Conservation (phyloP, 2,888 invertebrate species). For the Drosophila mimetica region DNA sequence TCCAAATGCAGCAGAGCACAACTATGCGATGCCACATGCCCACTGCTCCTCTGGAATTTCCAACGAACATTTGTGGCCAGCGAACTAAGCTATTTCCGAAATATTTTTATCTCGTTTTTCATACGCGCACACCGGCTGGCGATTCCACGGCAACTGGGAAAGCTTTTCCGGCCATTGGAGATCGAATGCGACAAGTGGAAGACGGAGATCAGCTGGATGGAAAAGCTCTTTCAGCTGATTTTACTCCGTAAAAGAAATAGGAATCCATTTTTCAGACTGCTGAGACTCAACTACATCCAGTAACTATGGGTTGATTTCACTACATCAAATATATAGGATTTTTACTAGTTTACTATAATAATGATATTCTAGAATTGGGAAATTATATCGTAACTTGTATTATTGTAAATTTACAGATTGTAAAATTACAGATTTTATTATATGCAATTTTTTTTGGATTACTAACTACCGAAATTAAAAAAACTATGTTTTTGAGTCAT, state of each 20-base stretch:
- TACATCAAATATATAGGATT: too few species aligned
- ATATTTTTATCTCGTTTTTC: slow-evolving; percentile 25
- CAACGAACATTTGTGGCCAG: slow-evolving; percentile 18
- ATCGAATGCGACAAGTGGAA: slow-evolving; percentile 21
- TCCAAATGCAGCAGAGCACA: slow-evolving; percentile 57
- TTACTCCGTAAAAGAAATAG: not conserved
- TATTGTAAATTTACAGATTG: too few species aligned
- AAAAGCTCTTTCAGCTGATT: slow-evolving; percentile 32
- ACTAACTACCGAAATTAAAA: too few species aligned
- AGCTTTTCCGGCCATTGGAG: slow-evolving; percentile 21
- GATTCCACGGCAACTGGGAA: slow-evolving; percentile 22
- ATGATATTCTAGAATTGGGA: too few species aligned
- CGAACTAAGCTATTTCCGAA: slow-evolving; percentile 43
- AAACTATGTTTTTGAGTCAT: too few species aligned
- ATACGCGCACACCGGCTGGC: slow-evolving; percentile 9
- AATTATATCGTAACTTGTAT: too few species aligned
- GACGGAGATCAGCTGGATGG: slow-evolving; percentile 23
- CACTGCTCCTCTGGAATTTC: slow-evolving; percentile 37
- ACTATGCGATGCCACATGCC: slow-evolving; percentile 59
- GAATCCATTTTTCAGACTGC: not conserved
- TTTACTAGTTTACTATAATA: too few species aligned
- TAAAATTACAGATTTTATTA: too few species aligned
- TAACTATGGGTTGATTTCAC: too few species aligned
- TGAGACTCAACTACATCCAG: too few species aligned
- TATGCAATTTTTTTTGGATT: too few species aligned